A percentile compares a stretch with the other conserved stretches of the same genome.
These are phyloP conservation scores for Exocentrus adspersus DNA, from an alignment of 2,888 invertebrate species.

Conservation along the genomic window DNA sequence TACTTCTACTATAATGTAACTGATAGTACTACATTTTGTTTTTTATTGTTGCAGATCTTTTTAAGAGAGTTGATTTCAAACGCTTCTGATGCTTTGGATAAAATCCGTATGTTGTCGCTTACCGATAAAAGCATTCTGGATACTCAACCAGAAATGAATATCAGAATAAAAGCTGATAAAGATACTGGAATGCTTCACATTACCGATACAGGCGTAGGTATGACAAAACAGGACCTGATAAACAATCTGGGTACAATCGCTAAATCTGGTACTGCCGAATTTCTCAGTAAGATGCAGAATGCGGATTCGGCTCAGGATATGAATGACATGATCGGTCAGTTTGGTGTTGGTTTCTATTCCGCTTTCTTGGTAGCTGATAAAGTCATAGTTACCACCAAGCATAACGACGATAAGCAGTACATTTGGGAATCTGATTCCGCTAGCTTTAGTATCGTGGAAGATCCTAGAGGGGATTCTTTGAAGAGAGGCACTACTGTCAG, in stretches of 20 bases:
- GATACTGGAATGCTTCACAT: constrained; percentile 92
- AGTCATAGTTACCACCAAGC: constrained; percentile 95
- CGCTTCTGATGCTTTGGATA: constrained; percentile 98
- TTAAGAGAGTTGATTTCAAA: constrained; percentile 98
- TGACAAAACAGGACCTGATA: constrained; percentile 93
- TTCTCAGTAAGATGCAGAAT: constrained; percentile 90
- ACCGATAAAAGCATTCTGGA: constrained; percentile 85
- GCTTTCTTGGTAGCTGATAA: constrained; percentile 95
- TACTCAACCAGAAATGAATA: constrained; percentile 82
- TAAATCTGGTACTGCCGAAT: constrained; percentile 97
- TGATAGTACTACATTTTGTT: too few species aligned
- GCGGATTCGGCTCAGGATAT: constrained; percentile 75
- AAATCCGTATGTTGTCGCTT: constrained; percentile 92
- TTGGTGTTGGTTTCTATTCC: constrained; percentile 99
- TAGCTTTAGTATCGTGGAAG: constrained; percentile 88
- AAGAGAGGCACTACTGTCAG: constrained; percentile 77
- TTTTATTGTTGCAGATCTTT: constrained; percentile 84
- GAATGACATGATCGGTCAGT: constrained; percentile 99
- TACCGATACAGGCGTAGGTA: constrained; percentile 96
- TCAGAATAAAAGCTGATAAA: constrained; percentile 93
- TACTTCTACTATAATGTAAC: too few species aligned
- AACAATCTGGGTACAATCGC: constrained; percentile 83
- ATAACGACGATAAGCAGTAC: constrained; percentile 93
- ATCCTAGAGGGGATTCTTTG: constrained; percentile 93
- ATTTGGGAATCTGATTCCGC: constrained; percentile 98